A percentile compares a stretch with the other conserved stretches of the same genome.
Evolutionary conservation across 2,888 invertebrate species (phyloP).

Genomic region (Noctua comes): DNA sequence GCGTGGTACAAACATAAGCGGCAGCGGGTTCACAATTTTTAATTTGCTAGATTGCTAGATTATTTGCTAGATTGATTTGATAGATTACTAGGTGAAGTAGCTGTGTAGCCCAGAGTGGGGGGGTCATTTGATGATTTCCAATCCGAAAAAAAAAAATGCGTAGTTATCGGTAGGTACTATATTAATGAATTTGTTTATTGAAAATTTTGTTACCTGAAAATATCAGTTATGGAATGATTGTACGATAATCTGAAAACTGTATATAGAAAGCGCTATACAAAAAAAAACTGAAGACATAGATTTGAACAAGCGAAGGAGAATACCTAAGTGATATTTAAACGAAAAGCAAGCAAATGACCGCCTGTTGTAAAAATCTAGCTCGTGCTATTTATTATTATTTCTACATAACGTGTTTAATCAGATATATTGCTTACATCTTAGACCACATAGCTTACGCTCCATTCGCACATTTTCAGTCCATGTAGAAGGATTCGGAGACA

Average conservation of each 20-base stretch:
- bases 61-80: too few relatives aligned
- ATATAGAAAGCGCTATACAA: not conserved
- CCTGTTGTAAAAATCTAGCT: not conserved
- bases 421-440: not conserved
- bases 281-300: not conserved
- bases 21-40: not conserved
- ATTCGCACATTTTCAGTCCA: constrained; percentile 54
- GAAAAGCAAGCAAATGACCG: not conserved
- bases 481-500: constrained; percentile 51
- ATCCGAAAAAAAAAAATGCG: too few relatives aligned
- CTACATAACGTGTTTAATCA: not conserved
- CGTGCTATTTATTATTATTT: not conserved
- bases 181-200: not conserved
- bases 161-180: not conserved
- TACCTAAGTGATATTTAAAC: not conserved
- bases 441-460: constrained; percentile 16
- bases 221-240: not conserved
- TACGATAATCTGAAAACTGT: not conserved
- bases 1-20: constrained; percentile 7
- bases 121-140: too few relatives aligned
- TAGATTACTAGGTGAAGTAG: not conserved
- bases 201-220: not conserved
- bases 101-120: too few relatives aligned
- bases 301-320: not conserved
- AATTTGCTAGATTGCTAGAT: too few relatives aligned